phyloP scores from a whole-genome alignment of 2,797 vertebrate genomes.

The Poeciliopsis paucimaculata region DNA sequence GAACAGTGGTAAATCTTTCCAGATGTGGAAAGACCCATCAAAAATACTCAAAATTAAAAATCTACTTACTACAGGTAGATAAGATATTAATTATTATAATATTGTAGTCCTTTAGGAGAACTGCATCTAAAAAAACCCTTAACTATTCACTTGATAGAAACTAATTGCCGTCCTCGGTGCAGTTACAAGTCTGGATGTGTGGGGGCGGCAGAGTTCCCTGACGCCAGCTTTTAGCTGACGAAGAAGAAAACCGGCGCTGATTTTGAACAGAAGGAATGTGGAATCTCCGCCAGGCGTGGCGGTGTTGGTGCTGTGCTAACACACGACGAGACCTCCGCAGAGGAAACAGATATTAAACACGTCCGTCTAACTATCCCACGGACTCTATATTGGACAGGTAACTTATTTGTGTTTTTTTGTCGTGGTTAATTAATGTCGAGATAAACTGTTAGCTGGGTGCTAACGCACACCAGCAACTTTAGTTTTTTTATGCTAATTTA shows the following conservation, averaged over 20 bases:
- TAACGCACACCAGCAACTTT: slow-evolving; percentile 7
- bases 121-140: background rate
- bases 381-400: slow-evolving; percentile 26
- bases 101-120: background rate
- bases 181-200: slow-evolving; percentile 14
- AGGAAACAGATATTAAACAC: slow-evolving; percentile 2
- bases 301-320: background rate
- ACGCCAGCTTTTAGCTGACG: background rate
- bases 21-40: background rate
- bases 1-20: background rate
- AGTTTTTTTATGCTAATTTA: background rate
- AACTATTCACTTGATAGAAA: background rate
- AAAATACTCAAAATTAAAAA: background rate
- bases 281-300: slow-evolving; percentile 53
- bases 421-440: background rate
- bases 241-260: slow-evolving; percentile 73
- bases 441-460: background rate
- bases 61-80: background rate
- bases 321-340: background rate
- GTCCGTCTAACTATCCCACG: background rate
- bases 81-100: background rate
- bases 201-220: slow-evolving; percentile 41
- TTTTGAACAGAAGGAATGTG: slow-evolving; percentile 71
- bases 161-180: background rate
- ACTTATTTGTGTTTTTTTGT: background rate